Conservation (phyloP, 2,888 invertebrate species). For the Mechanitis mazaeus region DNA sequence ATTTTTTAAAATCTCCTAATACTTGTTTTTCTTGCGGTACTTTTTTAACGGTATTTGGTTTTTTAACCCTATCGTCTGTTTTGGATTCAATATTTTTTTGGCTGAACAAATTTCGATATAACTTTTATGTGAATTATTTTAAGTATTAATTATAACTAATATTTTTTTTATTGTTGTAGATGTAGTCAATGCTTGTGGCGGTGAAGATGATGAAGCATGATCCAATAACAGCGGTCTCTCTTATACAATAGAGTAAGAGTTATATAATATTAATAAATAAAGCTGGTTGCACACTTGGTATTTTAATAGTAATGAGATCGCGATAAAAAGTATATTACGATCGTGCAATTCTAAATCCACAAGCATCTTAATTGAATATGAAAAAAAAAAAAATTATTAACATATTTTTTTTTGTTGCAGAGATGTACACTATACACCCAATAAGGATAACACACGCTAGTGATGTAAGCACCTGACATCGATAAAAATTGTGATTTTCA, state of each 20-base stretch:
- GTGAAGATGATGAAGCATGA: slow-evolving; percentile 84
- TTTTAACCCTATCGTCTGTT: slow-evolving; percentile 14
- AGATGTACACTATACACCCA: slow-evolving; percentile 65
- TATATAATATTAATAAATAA: slow-evolving; percentile 32
- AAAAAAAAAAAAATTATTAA: slow-evolving; percentile 4
- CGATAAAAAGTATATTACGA: slow-evolving; percentile 16
- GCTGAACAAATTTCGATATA: not conserved
- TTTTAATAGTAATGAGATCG: slow-evolving; percentile 10
- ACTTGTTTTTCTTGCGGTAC: slow-evolving; percentile 13
- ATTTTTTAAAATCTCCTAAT: slow-evolving; percentile 21
- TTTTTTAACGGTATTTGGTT: slow-evolving; percentile 23
- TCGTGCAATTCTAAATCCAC: slow-evolving; percentile 28
- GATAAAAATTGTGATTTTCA: slow-evolving; percentile 27
- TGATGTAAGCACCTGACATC: slow-evolving; percentile 39
- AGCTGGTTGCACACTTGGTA: not conserved
- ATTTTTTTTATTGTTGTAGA: slow-evolving; percentile 82
- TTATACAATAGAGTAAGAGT: slow-evolving; percentile 74
- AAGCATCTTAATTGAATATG: slow-evolving; percentile 29
- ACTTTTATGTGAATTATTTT: slow-evolving; percentile 24
- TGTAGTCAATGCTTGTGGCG: slow-evolving; percentile 93
- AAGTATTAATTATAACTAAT: slow-evolving; percentile 42
- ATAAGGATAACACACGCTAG: slow-evolving; percentile 67
- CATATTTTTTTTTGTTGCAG: slow-evolving; percentile 56
- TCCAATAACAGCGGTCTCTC: slow-evolving; percentile 76
- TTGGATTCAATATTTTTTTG: not conserved